Percentiles rank a stretch among this genome's conserved stretches.
Evolutionary conservation across 1,140 invertebrate species (phyloP).

Genomic region (Drosophila lacertosa): DNA sequence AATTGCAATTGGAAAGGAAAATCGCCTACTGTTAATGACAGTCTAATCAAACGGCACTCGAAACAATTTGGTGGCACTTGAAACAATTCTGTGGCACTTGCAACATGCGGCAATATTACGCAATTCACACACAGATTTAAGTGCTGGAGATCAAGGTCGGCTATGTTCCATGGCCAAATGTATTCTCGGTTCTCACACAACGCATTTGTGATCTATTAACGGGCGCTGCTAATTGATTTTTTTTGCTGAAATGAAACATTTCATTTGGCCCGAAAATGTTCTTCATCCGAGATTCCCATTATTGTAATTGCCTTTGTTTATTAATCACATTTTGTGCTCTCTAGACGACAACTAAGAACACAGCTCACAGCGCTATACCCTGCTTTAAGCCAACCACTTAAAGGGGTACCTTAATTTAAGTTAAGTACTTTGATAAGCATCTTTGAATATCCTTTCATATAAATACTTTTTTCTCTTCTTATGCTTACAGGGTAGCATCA

Average conservation of each 20-base stretch:
- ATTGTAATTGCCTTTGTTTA: constrained; percentile 12
- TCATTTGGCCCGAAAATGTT: background rate
- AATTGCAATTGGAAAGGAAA: too few relatives aligned
- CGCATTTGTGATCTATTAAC: constrained; percentile 25
- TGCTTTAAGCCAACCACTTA: too few relatives aligned
- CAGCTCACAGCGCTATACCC: too few relatives aligned
- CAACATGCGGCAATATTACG: constrained; percentile 5
- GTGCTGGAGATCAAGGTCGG: constrained; percentile 27
- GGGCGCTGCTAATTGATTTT: constrained; percentile 29
- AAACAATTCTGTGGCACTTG: background rate
- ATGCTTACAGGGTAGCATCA: background rate
- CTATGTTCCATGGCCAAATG: background rate
- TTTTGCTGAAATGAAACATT: constrained; percentile 13
- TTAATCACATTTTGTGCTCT: constrained; percentile 15
- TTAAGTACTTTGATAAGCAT: too few relatives aligned
- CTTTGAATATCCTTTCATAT: background rate
- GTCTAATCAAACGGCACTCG: too few relatives aligned
- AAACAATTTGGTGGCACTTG: too few relatives aligned
- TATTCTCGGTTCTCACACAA: constrained; percentile 15
- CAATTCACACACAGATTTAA: constrained; percentile 6
- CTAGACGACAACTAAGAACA: constrained; percentile 18
- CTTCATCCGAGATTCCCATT: constrained; percentile 10
- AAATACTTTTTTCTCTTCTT: background rate
- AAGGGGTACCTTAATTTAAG: too few relatives aligned
- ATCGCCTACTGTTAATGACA: too few relatives aligned